Base-by-base conservation (phyloP, 92 coral and sea anemone species). In the Zoanthus sociatus region DNA sequence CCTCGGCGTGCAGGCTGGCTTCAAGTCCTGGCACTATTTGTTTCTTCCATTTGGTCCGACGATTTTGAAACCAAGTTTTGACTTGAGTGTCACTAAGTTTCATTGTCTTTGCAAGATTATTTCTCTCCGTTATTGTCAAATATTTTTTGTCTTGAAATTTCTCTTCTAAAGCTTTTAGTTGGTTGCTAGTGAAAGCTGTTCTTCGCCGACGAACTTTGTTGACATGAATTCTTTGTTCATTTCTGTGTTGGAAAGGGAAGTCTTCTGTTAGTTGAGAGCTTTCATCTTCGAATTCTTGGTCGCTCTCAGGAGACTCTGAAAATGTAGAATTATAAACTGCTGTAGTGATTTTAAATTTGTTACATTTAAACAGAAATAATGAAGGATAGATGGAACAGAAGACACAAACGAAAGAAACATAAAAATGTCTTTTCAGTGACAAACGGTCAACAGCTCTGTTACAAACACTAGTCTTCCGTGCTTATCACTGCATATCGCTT, bases 81-180 rank as follows among this genome's bases (percentile, higher is more conserved):
- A 96, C 98, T 87, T 96, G 99, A 32, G 99, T 96, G 84, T 96
- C 99, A 26, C 98, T 95, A 12, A 96, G 91, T 79, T 92, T 94
- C 92, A 96, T 92, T 37, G 91, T 87, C 76, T 94, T 92, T 2
- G 99, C 99, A 84, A 96, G 94, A 84, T 89, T 95, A 88, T 97
- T 97, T 84, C 99, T 78, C 83, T 97, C 99, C 77, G 98, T 92
- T 47, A 97, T 97, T 33, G 99, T 97, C 48, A 97, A 92, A 91
- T 97, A 97, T 88, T 97, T 97, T 87, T 97, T 97, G n/a, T 97
- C 99, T 45, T 94, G 98, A 91, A 97, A 97, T 74, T 95, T 97
- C 75, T 95, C 95, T 56, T 97, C 99, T 63, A 97, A 77, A 17
- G 96, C 92, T 79, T 97, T 97, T 21, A 97, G 94, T 84, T 97